phyloP scores from a whole-genome alignment of 2,797 vertebrate genomes.

The Sebastes hubbsi region DNA sequence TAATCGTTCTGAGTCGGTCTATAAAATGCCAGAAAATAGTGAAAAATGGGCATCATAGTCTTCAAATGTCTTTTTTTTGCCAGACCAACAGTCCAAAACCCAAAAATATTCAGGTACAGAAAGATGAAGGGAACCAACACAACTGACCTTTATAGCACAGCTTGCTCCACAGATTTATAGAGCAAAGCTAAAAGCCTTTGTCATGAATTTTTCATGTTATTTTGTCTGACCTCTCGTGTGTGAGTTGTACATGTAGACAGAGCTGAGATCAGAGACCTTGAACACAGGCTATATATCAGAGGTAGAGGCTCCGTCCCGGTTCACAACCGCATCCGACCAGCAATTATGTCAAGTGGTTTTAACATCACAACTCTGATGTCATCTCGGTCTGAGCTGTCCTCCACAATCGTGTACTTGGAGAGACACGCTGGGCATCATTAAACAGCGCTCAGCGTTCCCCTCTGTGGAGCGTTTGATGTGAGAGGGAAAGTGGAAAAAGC shows the following conservation, averaged over 20 bases:
- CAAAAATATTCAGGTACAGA: background rate
- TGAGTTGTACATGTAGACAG: background rate
- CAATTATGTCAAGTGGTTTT: conserved; percentile 48
- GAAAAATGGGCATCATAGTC: background rate
- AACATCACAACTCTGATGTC: conserved; percentile 52
- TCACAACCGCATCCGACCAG: conserved; percentile 17
- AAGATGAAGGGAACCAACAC: background rate
- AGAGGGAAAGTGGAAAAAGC: conserved; percentile 33
- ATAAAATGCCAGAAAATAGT: background rate
- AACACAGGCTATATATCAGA: conserved; percentile 28
- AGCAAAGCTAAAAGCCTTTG: background rate
- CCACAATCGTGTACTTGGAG: conserved; percentile 13
- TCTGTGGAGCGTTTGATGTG: conserved; percentile 62
- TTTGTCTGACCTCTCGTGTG: background rate
- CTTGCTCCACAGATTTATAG: background rate
- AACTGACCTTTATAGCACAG: background rate
- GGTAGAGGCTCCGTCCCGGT: background rate
- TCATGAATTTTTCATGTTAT: background rate
- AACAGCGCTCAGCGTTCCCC: conserved; percentile 35
- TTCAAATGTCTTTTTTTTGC: background rate
- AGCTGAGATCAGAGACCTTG: conserved; percentile 31
- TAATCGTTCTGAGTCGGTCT: background rate
- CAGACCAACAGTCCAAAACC: background rate
- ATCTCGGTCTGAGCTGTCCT: conserved; percentile 31
- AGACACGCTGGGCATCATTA: conserved; percentile 58